Conservation (phyloP, 1,140 invertebrate genomes). For the Subanguina moxae region DNA sequence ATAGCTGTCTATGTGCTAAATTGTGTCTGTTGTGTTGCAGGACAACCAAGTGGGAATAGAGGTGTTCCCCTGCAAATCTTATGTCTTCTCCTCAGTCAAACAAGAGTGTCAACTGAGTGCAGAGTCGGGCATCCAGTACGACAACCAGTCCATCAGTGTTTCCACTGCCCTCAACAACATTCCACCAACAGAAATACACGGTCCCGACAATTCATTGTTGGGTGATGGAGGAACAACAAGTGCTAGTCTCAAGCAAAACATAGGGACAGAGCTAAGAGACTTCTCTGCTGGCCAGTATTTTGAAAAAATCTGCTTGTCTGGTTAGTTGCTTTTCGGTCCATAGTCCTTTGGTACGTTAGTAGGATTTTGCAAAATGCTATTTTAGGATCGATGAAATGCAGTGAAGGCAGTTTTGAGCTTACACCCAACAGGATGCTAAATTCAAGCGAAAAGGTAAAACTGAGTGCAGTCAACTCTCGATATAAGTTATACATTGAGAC, state of each 20-base stretch:
- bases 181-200: too few relatives aligned
- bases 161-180: too few relatives aligned
- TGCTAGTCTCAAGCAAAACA: background rate
- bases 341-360: background rate
- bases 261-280: constrained; percentile 39
- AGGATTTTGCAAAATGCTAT: background rate
- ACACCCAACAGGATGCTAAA: constrained; percentile 48
- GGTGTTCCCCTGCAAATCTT: constrained; percentile 53
- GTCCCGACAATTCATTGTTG: background rate
- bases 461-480: too few relatives aligned
- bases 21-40: constrained; percentile 20
- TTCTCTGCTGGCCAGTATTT: constrained; percentile 52
- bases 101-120: constrained; percentile 52
- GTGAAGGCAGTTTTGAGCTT: constrained; percentile 45
- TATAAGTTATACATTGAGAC: too few relatives aligned
- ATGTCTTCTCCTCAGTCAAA: constrained; percentile 47
- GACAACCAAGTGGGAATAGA: constrained; percentile 48
- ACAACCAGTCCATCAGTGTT: too few relatives aligned
- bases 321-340: constrained; percentile 12
- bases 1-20: too few relatives aligned
- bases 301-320: constrained; percentile 50
- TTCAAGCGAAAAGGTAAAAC: constrained; percentile 22
- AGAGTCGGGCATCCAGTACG: constrained; percentile 33
- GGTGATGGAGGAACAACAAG: background rate
- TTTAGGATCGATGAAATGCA: constrained; percentile 41